Evolutionary conservation across 2,113 vertebrate genomes (phyloP).

Genomic region (Xiphophorus hellerii): DNA sequence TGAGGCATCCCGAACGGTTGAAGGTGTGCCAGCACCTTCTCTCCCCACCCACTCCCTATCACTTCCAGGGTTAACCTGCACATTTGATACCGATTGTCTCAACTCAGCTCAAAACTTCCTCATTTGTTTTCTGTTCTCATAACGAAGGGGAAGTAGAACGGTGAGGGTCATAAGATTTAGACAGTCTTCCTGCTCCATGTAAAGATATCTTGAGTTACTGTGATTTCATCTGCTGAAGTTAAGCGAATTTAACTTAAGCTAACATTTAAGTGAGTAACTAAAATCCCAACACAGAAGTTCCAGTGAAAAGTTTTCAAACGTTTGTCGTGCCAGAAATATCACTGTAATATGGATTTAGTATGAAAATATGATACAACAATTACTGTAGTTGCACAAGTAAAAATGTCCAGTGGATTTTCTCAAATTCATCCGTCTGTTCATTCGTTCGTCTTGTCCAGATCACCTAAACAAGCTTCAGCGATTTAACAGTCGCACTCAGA

Average conservation of each 20-base stretch:
- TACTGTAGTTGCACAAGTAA: too few species aligned
- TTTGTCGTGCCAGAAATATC: neutral
- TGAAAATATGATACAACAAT: too few species aligned
- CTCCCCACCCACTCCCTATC: slow-evolving; percentile 26
- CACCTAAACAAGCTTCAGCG: too few species aligned
- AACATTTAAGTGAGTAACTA: too few species aligned
- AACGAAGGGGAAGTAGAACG: slow-evolving; percentile 1
- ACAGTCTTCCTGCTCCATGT: neutral
- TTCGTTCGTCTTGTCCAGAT: too few species aligned
- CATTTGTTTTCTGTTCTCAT: slow-evolving; percentile 14
- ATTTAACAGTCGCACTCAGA: too few species aligned
- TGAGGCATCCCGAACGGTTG: slow-evolving; percentile 17
- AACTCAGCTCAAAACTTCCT: slow-evolving; percentile 25
- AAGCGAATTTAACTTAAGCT: too few species aligned
- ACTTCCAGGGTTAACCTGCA: slow-evolving; percentile 19
- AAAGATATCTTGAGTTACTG: neutral
- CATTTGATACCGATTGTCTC: slow-evolving; percentile 47
- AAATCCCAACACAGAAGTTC: neutral
- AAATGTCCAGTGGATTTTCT: too few species aligned
- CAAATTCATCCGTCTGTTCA: too few species aligned
- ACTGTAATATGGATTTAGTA: neutral
- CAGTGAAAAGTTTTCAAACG: neutral
- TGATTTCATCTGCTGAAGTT: neutral
- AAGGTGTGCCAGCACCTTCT: neutral
- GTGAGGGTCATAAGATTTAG: slow-evolving; percentile 1